Conservation (phyloP, 2,797 vertebrate genomes). For the Vespertilio murinus region DNA sequence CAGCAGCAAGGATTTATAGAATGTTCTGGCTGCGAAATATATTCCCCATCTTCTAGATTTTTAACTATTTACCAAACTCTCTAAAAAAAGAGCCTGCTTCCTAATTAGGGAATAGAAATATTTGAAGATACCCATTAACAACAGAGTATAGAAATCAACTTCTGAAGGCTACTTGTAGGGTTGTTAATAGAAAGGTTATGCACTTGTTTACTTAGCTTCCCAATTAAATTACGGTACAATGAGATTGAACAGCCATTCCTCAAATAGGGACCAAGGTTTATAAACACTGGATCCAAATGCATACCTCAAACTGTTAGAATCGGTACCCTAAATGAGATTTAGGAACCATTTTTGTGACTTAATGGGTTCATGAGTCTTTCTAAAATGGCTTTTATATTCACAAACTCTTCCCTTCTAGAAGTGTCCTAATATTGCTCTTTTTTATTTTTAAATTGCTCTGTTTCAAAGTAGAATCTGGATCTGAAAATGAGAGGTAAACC, state of each 20-base stretch:
- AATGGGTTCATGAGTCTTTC: constrained; percentile 28
- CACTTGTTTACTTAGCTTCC: neutral
- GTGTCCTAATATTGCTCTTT: neutral
- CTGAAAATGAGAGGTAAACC: neutral
- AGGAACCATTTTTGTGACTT: constrained; percentile 1
- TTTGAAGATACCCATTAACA: neutral
- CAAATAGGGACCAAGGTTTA: neutral
- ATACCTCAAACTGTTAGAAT: constrained; percentile 14
- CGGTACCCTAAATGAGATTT: constrained; percentile 37
- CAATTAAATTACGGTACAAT: neutral
- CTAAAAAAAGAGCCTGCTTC: constrained; percentile 20
- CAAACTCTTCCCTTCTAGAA: neutral
- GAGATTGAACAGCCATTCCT: neutral
- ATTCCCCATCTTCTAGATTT: neutral
- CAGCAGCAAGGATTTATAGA: neutral
- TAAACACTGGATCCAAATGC: neutral
- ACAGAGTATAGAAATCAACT: neutral
- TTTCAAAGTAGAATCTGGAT: constrained; percentile 27
- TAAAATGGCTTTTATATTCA: constrained; percentile 9
- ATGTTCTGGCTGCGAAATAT: neutral
- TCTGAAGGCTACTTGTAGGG: neutral
- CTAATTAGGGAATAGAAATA: neutral
- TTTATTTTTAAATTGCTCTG: neutral
- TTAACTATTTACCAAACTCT: neutral
- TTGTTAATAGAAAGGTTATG: neutral